Conservation (phyloP, 2,797 vertebrate species). For the Enteromius argenteus region DNA sequence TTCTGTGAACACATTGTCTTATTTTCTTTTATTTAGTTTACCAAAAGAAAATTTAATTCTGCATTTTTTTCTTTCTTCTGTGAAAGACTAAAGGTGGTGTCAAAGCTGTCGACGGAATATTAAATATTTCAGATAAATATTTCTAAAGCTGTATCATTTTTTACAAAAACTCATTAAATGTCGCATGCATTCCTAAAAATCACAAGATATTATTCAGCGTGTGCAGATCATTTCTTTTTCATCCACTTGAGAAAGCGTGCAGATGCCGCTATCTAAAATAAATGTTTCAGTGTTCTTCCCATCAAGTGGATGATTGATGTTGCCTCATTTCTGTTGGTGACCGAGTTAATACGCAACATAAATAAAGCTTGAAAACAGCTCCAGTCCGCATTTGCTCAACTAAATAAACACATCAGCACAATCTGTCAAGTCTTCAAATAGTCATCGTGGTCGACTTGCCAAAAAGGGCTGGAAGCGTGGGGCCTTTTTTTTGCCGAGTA, state of each 20-base stretch:
- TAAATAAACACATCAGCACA: constrained; percentile 71
- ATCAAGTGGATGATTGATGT: constrained; percentile 61
- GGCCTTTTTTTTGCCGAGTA: constrained; percentile 60
- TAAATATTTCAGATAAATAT: neutral
- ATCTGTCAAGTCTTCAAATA: constrained; percentile 72
- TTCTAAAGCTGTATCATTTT: neutral
- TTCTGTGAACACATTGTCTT: neutral
- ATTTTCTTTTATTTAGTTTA: neutral
- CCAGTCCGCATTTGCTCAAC: constrained; percentile 64
- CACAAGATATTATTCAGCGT: neutral
- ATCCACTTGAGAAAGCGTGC: neutral
- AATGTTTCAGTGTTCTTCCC: constrained; percentile 49
- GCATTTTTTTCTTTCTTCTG: neutral
- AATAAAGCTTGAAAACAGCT: constrained; percentile 67
- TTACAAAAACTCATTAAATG: neutral
- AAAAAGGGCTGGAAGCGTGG: constrained; percentile 56
- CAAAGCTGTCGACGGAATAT: neutral
- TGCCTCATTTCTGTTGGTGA: constrained; percentile 62
- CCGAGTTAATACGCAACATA: constrained; percentile 65
- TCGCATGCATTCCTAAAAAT: neutral
- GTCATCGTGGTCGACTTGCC: constrained; percentile 62
- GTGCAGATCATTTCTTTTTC: neutral
- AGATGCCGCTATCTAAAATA: constrained; percentile 13
- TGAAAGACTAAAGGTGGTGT: neutral
- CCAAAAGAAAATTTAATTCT: neutral